These are phyloP conservation scores for Pampusana beccarii DNA, from an alignment of 2,113 vertebrate genomes.

Conservation along the genomic window DNA sequence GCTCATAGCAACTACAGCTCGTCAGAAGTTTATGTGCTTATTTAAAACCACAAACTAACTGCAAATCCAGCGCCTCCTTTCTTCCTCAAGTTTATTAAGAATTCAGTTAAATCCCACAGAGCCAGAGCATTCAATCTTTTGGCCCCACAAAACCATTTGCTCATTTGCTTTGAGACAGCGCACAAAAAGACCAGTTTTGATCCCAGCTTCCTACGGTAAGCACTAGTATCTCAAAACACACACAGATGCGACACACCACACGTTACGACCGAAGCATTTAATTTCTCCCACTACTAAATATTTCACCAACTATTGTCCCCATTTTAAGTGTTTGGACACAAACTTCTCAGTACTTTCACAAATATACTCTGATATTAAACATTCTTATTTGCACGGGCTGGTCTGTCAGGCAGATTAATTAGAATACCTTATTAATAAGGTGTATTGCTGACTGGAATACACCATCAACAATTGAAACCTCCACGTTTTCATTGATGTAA, in stretches of 20 bases:
- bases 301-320: background rate
- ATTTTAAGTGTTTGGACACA: background rate
- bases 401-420: background rate
- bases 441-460: background rate
- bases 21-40: background rate
- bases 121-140: background rate
- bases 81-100: background rate
- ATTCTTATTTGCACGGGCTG: background rate
- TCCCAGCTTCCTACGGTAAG: background rate
- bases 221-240: background rate
- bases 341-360: background rate
- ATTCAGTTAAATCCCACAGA: background rate
- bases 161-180: background rate
- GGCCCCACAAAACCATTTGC: background rate
- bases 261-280: background rate
- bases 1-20: slow-evolving; percentile 1
- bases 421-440: background rate
- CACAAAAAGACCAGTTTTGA: background rate
- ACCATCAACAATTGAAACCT: background rate
- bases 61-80: background rate
- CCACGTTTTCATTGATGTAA: background rate
- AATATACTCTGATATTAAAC: background rate
- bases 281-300: background rate
- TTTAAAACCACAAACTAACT: slow-evolving; percentile 11
- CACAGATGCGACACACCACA: rapidly evolving